Evolutionary conservation across 2,797 vertebrate species (phyloP).

Genomic region (Neopelma chrysocephalum): DNA sequence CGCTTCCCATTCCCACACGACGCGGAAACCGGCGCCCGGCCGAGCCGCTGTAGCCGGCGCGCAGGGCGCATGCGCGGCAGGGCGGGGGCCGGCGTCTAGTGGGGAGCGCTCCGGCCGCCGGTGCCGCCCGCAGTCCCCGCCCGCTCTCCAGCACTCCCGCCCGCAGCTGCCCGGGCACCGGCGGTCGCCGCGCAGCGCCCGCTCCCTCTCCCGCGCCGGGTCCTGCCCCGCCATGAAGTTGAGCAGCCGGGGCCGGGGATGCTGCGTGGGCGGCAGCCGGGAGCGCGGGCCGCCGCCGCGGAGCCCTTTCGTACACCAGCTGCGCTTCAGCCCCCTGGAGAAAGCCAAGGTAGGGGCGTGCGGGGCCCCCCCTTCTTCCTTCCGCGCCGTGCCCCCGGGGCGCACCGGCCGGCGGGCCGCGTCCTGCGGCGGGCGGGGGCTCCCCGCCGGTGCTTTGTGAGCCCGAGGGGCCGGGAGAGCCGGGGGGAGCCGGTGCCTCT

Average conservation of each 20-base stretch:
- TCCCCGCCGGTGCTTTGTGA: not conserved
- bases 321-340: conserved; percentile 85
- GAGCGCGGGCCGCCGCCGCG: conserved; percentile 84
- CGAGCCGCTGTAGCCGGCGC: not conserved
- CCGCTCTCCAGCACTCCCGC: no score
- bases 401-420: not conserved
- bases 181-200: not conserved
- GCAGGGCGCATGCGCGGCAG: conserved; percentile 35
- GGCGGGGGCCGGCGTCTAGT: conserved; percentile 24
- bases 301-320: conserved; percentile 93
- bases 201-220: not conserved
- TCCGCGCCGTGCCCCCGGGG: not conserved
- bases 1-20: not conserved
- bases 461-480: not conserved
- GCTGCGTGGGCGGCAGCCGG: conserved; percentile 73
- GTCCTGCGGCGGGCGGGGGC: not conserved
- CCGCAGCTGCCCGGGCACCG: not conserved
- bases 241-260: conserved; percentile 73
- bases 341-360: conserved; percentile 87
- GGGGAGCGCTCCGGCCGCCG: not conserved
- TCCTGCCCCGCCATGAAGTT: conserved; percentile 80
- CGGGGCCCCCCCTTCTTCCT: not conserved
- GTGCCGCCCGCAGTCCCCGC: not conserved
- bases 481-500: not conserved
- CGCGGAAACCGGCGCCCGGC: not conserved